These are phyloP conservation scores for Zapornia atra DNA, from an alignment of 2,113 vertebrate genomes.

Conservation along the genomic window DNA sequence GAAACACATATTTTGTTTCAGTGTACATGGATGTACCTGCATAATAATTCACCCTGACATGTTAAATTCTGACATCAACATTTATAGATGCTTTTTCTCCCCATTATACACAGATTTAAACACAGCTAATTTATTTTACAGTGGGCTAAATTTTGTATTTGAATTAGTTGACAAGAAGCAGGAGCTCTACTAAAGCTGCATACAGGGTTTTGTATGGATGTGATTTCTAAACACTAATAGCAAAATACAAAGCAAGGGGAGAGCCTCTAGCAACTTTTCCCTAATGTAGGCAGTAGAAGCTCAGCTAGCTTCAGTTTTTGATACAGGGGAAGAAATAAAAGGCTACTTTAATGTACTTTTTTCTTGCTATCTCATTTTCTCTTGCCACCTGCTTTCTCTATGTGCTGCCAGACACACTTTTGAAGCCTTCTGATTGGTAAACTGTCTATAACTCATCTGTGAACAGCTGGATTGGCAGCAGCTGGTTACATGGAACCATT, in stretches of 20 bases:
- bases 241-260: neutral
- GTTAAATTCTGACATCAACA: neutral
- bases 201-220: neutral
- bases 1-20: neutral
- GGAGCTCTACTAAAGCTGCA: neutral
- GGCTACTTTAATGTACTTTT: neutral
- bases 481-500: neutral
- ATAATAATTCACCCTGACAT: neutral
- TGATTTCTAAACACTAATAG: neutral
- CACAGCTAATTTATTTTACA: neutral
- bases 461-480: neutral
- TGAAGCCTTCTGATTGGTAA: neutral
- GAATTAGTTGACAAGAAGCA: neutral
- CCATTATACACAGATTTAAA: neutral
- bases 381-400: neutral
- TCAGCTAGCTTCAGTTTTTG: neutral
- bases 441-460: neutral
- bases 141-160: neutral
- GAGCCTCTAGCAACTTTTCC: neutral
- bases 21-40: rapidly evolving
- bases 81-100: neutral
- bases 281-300: neutral
- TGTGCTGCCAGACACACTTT: neutral
- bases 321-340: neutral
- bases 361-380: neutral